Percentiles rank a stretch among this genome's conserved stretches.
Evolutionary conservation across 1,140 invertebrate species (phyloP).

Genomic region (Calephelis virginiensis): DNA sequence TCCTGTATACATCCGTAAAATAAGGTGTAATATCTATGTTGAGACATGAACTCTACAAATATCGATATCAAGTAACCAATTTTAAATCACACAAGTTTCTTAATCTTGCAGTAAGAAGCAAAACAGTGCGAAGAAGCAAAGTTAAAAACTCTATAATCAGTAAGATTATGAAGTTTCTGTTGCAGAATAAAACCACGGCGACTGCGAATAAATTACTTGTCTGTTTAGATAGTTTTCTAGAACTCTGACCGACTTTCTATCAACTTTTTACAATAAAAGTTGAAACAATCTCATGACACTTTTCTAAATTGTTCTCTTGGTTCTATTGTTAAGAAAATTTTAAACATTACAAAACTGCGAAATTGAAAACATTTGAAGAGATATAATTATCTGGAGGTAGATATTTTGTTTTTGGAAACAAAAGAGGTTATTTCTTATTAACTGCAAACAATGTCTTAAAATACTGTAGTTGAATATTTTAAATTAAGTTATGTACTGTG

Average conservation of each 20-base stretch:
- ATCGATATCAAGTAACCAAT: too few relatives aligned
- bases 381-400: not conserved
- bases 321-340: not conserved
- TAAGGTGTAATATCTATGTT: too few relatives aligned
- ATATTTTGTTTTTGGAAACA: not conserved
- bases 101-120: too few relatives aligned
- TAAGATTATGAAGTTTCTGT: too few relatives aligned
- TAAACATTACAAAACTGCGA: not conserved
- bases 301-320: conserved; percentile 11
- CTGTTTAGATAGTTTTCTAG: conserved; percentile 9
- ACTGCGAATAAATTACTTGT: conserved; percentile 9
- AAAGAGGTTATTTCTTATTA: not conserved
- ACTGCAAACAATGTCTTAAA: not conserved
- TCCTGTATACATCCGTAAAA: too few relatives aligned
- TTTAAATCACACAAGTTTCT: too few relatives aligned
- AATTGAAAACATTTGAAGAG: not conserved
- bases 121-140: too few relatives aligned
- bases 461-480: too few relatives aligned
- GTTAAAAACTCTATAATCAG: too few relatives aligned
- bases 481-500: too few relatives aligned
- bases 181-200: not conserved
- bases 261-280: conserved; percentile 4
- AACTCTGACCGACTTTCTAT: conserved; percentile 1
- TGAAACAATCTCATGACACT: conserved; percentile 12
- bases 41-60: too few relatives aligned